Evolutionary conservation across 2,113 vertebrate species (phyloP), one percentile per base, ranked within the genome.

Genomic region (Poeciliopsis prolifica): DNA sequence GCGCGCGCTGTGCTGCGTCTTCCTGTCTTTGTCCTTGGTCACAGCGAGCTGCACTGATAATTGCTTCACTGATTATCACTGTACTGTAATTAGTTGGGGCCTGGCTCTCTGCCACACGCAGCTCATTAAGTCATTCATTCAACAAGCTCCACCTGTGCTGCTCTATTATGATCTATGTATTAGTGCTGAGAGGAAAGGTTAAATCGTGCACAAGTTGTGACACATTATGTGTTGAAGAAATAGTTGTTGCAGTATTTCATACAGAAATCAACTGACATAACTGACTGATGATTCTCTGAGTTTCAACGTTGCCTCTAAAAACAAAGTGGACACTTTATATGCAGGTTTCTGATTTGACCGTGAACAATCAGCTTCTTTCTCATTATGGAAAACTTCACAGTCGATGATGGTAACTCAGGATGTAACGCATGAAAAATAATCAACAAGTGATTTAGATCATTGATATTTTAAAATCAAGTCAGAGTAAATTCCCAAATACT

Each of bases 71-170:
- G 76, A 69, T 81, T 29, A 76, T 65, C 61, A 33, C 9, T 17
- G 68, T 77, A 60, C 31, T 63, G 48, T 75, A 81, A 87, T 87
- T 82, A 87, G 77, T 54, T 62, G 81, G 61, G 37, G 65, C 54
- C 79, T 86, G 86, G 86, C 78, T 76, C 28, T 19, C 7, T 1
- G 82, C 86, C 86, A 74, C 79, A 29, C 14, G 65, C 62, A 63
- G 64, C 42, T 76, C 77, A 83, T 90, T 72, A 80, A 79, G 81
- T 81, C 77, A 83, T 89, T 89, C 70, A 61, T 87, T 70, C 72
- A 73, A 81, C 65, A 61, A 58, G 75, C 76, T 75, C 75, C 81
- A 87, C 84, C 80, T 85, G 83, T 61, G 19, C 88, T 28, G 48
- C 51, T 71, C 62, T 73, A 44, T 24, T 33, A 51, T 67, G 58